Base-by-base conservation (phyloP, 1,140 invertebrate species). In the Lordiphosa collinella region DNA sequence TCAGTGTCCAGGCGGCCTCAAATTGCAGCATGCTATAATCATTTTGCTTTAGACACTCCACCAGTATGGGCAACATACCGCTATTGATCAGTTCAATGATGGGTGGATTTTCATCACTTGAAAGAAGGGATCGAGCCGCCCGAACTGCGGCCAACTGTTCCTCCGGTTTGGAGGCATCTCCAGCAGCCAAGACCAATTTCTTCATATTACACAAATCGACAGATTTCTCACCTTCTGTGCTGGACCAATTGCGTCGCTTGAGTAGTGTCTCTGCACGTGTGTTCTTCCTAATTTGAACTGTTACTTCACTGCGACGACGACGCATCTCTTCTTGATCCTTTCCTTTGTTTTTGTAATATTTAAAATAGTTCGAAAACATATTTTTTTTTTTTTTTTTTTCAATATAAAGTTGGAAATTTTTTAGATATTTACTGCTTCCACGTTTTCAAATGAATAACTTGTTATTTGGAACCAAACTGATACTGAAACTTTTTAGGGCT, bases 1-100 rank as follows among this genome's bases (percentile, higher is more conserved):
- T 99, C 56, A 99, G 91, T 41, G 98, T 98, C 98, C 98, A 99
- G 9, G 98, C 97, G 59, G 98, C 97, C 91, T 99, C 98, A 90
- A 99, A 99, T 90, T 99, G 98, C 59, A 99, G 90, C 49, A 94
- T 93, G 36, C 97, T 95, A 89, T 97, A 97, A 87, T 97, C 94
- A 75, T 95, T 92, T 73, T 93, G 91, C 71, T 95, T 93, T 36
- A 99, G 91, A 91, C 97, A 99, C 61, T 93, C 91, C 34, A 99
- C 97, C 71, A 99, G 92, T 79, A 97, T 94, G 43, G 98, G 98
- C 60, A 99, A 92, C 88, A 99, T 97, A 43, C 96, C 96, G 90
- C 95, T 95, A 16, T 93, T 90, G 69, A 99, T 99, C 46, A 99
- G 91, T 55, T 95, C 94, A 92, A 99, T 96, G 84, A 99, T 99